Base-by-base conservation (phyloP, 2,888 invertebrate species). In the Amphipoea lucens region DNA sequence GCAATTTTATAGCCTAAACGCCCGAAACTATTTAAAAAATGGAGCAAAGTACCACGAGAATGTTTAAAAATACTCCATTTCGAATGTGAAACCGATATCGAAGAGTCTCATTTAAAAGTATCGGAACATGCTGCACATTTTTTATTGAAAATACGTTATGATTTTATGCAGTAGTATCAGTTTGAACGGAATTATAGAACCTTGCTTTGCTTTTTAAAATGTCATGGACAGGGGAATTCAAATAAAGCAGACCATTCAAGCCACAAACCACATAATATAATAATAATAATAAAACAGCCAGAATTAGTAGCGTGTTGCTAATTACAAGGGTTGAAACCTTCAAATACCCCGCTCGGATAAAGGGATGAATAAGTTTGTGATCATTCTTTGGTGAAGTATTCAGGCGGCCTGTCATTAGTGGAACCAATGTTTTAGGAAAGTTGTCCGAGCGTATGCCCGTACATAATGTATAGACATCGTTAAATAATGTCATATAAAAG, bases 341-440 rank as follows among this genome's bases (percentile, higher is more conserved):
- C 92, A 76, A 93, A 92, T 91, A 90, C 91, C 90, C 91, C 84
- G 82, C 90, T 70, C 88, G 91, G 92, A 91, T 91, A 93, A 94
- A 94, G 93, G 95, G 93, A 93, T 92, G 93, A 94, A 94, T 94
- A 94, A 94, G 94, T 95, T 96, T 91, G 92, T 93, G 92, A 93
- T 92, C 91, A 94, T 96, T 95, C 95, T 95, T 95, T 93, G 91
- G 91, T 91, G 86, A 88, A 92, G 90, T 91, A 92, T 92, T 90
- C 87, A 89, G 90, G 89, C 88, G 89, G 92, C 91, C 93, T 94
- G 94, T 95, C 95, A 95, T 95, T 96, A 95, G 93, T 90, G 87
- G 90, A 90, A 92, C 91, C 92, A 92, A 94, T 94, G 94, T 94
- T 95, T 94, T 91, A 90, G 91, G 88, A 92, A 94, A 94, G 91